Base-by-base conservation (phyloP, 2,113 vertebrate genomes). In the Saccopteryx bilineata region DNA sequence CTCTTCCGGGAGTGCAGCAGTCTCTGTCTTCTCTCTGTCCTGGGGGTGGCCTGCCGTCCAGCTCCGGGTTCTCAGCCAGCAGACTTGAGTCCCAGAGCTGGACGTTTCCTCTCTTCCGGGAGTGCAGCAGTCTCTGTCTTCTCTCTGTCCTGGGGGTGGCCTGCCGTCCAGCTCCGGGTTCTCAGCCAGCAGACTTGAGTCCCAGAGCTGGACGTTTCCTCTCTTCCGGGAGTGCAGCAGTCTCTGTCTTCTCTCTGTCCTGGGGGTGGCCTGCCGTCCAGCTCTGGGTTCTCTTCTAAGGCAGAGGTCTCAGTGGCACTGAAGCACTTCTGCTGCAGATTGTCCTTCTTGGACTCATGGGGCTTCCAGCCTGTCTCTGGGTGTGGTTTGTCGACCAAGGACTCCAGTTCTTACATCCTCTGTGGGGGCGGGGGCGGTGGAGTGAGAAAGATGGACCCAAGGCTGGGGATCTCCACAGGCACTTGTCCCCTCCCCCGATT, bases 391-490 rank as follows among this genome's bases (percentile, higher is more conserved):
- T 69, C 58, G 74, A 28, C 18, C 48, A 31, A 11, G 71, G 31
- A 60, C 33, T 31, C 54, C 65, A 82, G 5, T 50, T 87, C n/a
- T 48, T 54, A 7, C 11, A 31, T 52, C n/a, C 52, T 8, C 33
- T 54, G 0, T 31, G 60, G 66, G 12, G 11, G 3, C 0, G 5
- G 0, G 21, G 50, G 3, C 61, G 19, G 13, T 31, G 13, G 72
- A 14, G 66, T 58, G 24, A 54, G 12, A 58, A 58, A 68, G 39
- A 48, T 39, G 63, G 81, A 21, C 54, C 11, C 18, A 74, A 33
- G 76, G 21, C 81, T 63, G 7, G 26, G 21, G 19, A 13, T 26
- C 78, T 14, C 81, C 15, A 61, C 5, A 5, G 21, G 26, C 4
- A 1, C 24, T n/a, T 63, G 15, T 14, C 33, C 39, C 11, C 31